Base-by-base conservation (phyloP, 1,140 invertebrate genomes). In the Drosophila kikkawai region DNA sequence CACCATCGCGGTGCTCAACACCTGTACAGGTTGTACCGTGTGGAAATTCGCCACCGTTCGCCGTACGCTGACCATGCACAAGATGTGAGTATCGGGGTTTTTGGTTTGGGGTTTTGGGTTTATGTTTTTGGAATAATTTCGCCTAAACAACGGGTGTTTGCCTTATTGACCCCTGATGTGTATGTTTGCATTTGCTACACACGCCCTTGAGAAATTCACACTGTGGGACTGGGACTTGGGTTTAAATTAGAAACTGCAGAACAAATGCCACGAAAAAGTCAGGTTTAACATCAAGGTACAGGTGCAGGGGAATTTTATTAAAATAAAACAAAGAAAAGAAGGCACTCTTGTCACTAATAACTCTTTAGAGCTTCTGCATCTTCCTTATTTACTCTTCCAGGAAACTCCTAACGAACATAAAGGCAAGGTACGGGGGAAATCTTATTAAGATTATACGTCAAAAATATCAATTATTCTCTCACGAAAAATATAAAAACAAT, bases 1-100 rank as follows among this genome's bases (percentile, higher is more conserved):
- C 11, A 87, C 96, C 32, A 97, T 97, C 53, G 94, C 96, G 0
- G 86, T 95, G 0, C 93, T 97, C 66, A 97, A 97, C 82, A 92
- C 95, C 2, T 94, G 95, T 81, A 97, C 97, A 66, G 94, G 94
- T 19, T 92, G 93, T 7, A 95, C 94, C 2, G 95, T 97, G 4
- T 96, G 94, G 93, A 93, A 94, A 61, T 92, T 95, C 42, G 94
- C 94, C 8, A 91, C 93, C 53, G 91, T 95, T 37, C 90, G 95
- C 68, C 92, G 94, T 50, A 93, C 93, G 13, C 80, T 95, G 84
- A 95, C 94, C n/a, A 91, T 86, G 58, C 93, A 93, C 65, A 92
- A 92, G 47, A 88, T 82, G 70, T 82, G 64, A 84, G 77, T 80
- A 26, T 1, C 7, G 7, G 44, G 7, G 13, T 9, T 8, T 17